Evolutionary conservation across 2,797 vertebrate species (phyloP), one percentile per base, ranked within the genome.

Genomic region (Notolabrus celidotus): DNA sequence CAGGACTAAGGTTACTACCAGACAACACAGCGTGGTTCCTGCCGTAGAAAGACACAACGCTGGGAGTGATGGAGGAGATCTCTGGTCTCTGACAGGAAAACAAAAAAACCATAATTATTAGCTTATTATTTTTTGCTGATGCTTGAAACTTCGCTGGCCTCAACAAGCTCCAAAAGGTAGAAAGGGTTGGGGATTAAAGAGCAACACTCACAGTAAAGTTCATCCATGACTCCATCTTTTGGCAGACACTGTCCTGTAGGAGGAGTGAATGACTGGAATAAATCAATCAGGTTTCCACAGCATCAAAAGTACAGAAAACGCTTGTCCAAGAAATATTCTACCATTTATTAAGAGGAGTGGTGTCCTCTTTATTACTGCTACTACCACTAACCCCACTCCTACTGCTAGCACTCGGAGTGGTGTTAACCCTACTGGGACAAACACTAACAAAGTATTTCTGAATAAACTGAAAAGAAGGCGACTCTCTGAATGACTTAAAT

Each of bases 1-100:
- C 94, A 7, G 2, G 22, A 3, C 73, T 66, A 17, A 98, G 95
- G 89, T 97, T 96, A 19, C 49, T 71, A 79, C 97, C 97, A 0
- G 54, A 94, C 78, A 98, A 74, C 51, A 86, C 71, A 12, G 94
- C 92, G 1, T 92, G 83, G 68, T 93, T 96, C 89, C 93, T 95
- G 50, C 97, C 97, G 41, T 95, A 80, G 34, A 94, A 92, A 20
- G 96, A 96, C 84, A 97, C 91, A 23, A 87, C 85, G 50, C 77
- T 80, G 68, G 95, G 96, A 42, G 80, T 67, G 64, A 98, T 91
- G 80, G 93, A 95, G 46, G 80, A 68, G 80, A 96, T 92, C 79
- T 95, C 85, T 70, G 92, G 93, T 85, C 87, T 85, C 94, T 89
- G 87, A 83, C 66, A 36, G 31, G 14, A 19, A 72, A 57, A 72